phyloP scores from a whole-genome alignment of 2,888 invertebrate genomes.

The Oligia fasciuncula region DNA sequence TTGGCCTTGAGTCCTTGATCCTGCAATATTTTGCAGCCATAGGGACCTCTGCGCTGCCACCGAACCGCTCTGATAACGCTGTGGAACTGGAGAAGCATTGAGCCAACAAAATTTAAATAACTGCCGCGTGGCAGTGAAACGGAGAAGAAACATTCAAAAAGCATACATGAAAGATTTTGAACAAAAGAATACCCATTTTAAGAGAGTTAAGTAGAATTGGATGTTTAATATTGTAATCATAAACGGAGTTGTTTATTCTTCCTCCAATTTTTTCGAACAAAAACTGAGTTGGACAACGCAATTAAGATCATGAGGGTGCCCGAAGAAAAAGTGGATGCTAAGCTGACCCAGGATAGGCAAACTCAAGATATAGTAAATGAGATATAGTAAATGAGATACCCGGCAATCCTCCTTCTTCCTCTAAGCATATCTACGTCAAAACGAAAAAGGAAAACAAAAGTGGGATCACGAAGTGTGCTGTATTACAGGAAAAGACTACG shows the following conservation, averaged over 20 bases:
- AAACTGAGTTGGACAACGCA: not conserved
- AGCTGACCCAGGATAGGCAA: not conserved
- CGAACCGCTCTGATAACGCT: too few relatives aligned
- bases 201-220: not conserved
- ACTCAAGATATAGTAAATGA: too few relatives aligned
- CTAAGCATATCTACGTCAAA: too few relatives aligned
- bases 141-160: not conserved
- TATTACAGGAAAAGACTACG: too few relatives aligned
- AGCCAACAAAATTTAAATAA: too few relatives aligned
- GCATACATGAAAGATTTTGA: not conserved
- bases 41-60: too few relatives aligned
- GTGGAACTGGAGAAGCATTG: too few relatives aligned
- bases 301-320: not conserved
- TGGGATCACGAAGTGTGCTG: too few relatives aligned
- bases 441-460: too few relatives aligned
- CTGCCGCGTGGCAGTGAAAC: too few relatives aligned
- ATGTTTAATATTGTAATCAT: not conserved
- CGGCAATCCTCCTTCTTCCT: too few relatives aligned
- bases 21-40: not conserved
- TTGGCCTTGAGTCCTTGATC: not conserved
- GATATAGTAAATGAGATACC: too few relatives aligned
- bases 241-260: not conserved
- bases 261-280: not conserved
- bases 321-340: not conserved
- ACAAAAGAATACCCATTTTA: not conserved